A percentile compares a stretch with the other conserved stretches of the same genome.
Conservation (phyloP, 2,113 vertebrate species). For the Antennarius striatus region DNA sequence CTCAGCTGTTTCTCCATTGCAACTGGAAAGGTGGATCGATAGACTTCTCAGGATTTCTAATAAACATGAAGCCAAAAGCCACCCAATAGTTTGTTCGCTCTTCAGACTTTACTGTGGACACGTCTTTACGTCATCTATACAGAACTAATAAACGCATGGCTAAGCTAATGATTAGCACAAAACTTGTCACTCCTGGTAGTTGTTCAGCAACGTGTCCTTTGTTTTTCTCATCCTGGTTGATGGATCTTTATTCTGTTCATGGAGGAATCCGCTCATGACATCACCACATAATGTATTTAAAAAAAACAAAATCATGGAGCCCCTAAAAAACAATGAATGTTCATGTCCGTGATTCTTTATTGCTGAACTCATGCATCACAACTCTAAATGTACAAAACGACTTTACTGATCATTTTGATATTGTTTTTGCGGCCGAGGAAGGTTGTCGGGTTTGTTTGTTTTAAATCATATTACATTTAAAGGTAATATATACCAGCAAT, state of each 20-base stretch:
- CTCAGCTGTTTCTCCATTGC: conserved; percentile 21
- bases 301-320: conserved; percentile 14
- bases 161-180: conserved; percentile 58
- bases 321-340: conserved; percentile 61
- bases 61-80: conserved; percentile 67
- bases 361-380: conserved; percentile 52
- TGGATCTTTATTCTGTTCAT: not conserved
- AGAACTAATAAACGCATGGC: conserved; percentile 58
- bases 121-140: conserved; percentile 41
- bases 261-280: conserved; percentile 17
- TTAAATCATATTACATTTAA: conserved; percentile 69
- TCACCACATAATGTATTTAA: conserved; percentile 42
- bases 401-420: conserved; percentile 61
- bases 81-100: conserved; percentile 46
- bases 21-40: conserved; percentile 58
- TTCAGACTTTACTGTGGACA: conserved; percentile 40
- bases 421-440: conserved; percentile 46
- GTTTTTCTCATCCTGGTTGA: conserved; percentile 1
- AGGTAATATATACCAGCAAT: conserved; percentile 81
- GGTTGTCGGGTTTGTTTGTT: conserved; percentile 58
- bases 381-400: conserved; percentile 64
- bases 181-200: conserved; percentile 27
- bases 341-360: conserved; percentile 63
- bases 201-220: conserved; percentile 1
- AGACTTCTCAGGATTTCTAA: conserved; percentile 70